Evolutionary conservation across 2,797 vertebrate genomes (phyloP).

Genomic region (Clarias pachynema): DNA sequence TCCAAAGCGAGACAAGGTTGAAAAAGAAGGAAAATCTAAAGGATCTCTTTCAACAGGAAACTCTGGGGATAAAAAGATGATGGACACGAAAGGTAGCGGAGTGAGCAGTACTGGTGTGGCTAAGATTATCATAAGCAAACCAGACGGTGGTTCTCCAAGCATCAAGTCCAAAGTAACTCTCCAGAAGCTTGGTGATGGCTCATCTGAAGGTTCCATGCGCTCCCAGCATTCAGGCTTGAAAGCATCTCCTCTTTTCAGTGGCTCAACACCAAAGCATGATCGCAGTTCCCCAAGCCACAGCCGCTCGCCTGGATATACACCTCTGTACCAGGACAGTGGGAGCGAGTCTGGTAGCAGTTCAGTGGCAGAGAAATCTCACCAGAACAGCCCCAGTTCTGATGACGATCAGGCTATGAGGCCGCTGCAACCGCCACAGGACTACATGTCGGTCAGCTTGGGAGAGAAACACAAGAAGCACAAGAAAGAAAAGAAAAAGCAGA

Average conservation of each 20-base stretch:
- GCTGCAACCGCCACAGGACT: slow-evolving; percentile 75
- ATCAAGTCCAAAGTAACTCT: slow-evolving; percentile 97
- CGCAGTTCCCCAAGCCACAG: slow-evolving; percentile 97
- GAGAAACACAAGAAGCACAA: slow-evolving; percentile 99
- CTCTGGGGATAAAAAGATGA: slow-evolving; percentile 89
- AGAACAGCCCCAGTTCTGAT: slow-evolving; percentile 97
- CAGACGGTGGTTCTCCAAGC: slow-evolving; percentile 95
- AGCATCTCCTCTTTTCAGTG: slow-evolving; percentile 94
- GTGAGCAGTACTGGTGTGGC: slow-evolving; percentile 88
- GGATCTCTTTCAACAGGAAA: slow-evolving; percentile 84
- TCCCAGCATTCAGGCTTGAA: slow-evolving; percentile 90
- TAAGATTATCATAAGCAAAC: slow-evolving; percentile 99
- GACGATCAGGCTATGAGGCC: slow-evolving; percentile 87
- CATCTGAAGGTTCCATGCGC: slow-evolving; percentile 83
- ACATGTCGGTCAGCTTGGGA: slow-evolving; percentile 82
- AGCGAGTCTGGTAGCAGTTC: slow-evolving; percentile 97
- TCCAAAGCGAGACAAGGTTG: slow-evolving; percentile 89
- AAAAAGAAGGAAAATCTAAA: slow-evolving; percentile 93
- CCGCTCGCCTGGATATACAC: slow-evolving; percentile 95
- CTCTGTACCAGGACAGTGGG: slow-evolving; percentile 94
- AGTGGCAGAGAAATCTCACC: slow-evolving; percentile 95
- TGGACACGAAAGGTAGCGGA: slow-evolving; percentile 86
- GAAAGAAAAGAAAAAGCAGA: slow-evolving; percentile 96
- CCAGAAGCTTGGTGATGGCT: slow-evolving; percentile 90
- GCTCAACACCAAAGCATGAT: slow-evolving; percentile 96